phyloP scores from a whole-genome alignment of 2,888 invertebrate species.

The Dolomedes plantarius region DNA sequence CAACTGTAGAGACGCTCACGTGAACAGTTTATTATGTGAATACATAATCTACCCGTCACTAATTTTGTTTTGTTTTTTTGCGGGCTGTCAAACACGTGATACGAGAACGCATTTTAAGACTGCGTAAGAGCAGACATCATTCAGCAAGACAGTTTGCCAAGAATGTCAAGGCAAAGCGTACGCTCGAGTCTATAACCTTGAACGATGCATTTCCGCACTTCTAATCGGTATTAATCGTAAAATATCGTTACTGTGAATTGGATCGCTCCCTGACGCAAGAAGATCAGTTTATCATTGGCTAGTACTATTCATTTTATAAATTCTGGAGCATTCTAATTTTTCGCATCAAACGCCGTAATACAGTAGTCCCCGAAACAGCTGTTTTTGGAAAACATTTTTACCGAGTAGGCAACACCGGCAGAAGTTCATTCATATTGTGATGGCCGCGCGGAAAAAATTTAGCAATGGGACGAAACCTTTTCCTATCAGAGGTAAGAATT shows the following conservation, averaged over 20 bases:
- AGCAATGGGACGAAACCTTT: constrained; percentile 65
- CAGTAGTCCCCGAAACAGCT: not conserved
- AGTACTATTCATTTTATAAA: too few relatives aligned
- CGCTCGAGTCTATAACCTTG: constrained; percentile 42
- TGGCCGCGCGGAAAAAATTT: constrained; percentile 61
- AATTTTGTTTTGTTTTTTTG: too few relatives aligned
- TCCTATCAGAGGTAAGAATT: constrained; percentile 56
- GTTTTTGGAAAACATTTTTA: constrained; percentile 8
- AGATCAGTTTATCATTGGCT: not conserved
- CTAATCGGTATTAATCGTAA: constrained; percentile 38
- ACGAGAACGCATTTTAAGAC: not conserved
- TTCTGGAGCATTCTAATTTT: not conserved
- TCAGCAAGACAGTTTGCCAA: constrained; percentile 29
- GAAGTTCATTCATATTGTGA: constrained; percentile 21
- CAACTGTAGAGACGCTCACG: too few relatives aligned
- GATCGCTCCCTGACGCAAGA: not conserved
- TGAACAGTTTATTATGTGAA: too few relatives aligned
- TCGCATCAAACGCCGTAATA: too few relatives aligned
- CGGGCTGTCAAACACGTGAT: too few relatives aligned
- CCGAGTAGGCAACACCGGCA: constrained; percentile 54
- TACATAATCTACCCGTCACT: too few relatives aligned
- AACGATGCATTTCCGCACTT: constrained; percentile 26
- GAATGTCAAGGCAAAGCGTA: constrained; percentile 58
- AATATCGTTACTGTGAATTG: constrained; percentile 21
- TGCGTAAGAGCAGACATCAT: not conserved